These are phyloP conservation scores for Sylvia atricapilla DNA, from an alignment of 2,113 vertebrate species.

Conservation along the genomic window DNA sequence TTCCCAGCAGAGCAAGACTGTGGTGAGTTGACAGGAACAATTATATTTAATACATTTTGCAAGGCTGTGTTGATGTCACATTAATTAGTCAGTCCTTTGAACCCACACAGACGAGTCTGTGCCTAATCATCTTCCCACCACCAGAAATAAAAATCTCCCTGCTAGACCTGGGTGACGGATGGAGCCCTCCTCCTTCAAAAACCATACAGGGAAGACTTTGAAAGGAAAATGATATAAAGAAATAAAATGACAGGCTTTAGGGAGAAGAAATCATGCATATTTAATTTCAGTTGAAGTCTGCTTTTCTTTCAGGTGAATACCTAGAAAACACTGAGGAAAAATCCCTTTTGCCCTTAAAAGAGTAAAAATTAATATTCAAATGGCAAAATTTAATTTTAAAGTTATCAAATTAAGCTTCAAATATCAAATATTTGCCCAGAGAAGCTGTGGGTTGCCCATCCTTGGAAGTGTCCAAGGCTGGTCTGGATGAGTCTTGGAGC, in stretches of 20 bases:
- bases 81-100: slow-evolving; percentile 22
- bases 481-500: not conserved
- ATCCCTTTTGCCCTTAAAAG: not conserved
- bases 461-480: not conserved
- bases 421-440: not conserved
- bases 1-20: not conserved
- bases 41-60: not conserved
- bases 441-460: not conserved
- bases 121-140: not conserved
- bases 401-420: not conserved
- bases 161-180: not conserved
- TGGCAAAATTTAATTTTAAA: not conserved
- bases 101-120: not conserved
- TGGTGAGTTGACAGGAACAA: not conserved
- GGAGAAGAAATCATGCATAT: not conserved
- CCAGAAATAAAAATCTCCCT: not conserved
- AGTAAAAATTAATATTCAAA: not conserved
- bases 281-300: not conserved
- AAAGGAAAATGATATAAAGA: not conserved
- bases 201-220: not conserved
- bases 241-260: not conserved
- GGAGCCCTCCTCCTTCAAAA: not conserved
- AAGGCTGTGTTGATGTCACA: not conserved
- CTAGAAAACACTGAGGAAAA: not conserved
- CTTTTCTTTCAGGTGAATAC: not conserved